These are phyloP conservation scores for Poecilia gillii DNA, from an alignment of 2,797 vertebrate genomes.

Conservation along the genomic window DNA sequence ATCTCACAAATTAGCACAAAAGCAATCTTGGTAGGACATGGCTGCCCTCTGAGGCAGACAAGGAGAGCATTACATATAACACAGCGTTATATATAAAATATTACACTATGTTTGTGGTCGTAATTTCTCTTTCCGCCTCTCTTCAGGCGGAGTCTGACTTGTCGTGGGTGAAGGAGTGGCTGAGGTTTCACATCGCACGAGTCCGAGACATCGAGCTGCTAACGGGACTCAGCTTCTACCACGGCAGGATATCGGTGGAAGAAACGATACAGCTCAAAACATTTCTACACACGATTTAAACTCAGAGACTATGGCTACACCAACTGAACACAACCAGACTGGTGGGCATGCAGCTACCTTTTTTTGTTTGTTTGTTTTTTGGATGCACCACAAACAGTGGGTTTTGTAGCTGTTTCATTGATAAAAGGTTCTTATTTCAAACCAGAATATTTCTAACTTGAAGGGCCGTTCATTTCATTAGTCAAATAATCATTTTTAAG, in stretches of 20 bases:
- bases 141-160: slow-evolving; percentile 73
- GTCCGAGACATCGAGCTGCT: slow-evolving; percentile 92
- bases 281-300: slow-evolving; percentile 81
- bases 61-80: not conserved
- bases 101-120: not conserved
- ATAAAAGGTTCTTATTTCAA: not conserved
- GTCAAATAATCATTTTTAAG: not conserved
- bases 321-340: slow-evolving; percentile 39
- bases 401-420: not conserved
- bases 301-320: not conserved
- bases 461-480: slow-evolving; percentile 32
- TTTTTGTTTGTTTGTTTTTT: not conserved
- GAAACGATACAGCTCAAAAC: slow-evolving; percentile 92
- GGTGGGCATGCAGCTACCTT: slow-evolving; percentile 32
- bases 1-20: not conserved
- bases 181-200: slow-evolving; percentile 84
- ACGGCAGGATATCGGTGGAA: slow-evolving; percentile 79
- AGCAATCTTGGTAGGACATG: not conserved
- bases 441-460: slow-evolving; percentile 14
- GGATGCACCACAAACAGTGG: slow-evolving; percentile 14
- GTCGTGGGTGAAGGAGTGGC: slow-evolving; percentile 86
- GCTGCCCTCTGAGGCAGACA: not conserved
- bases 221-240: slow-evolving; percentile 94
- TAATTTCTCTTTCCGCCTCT: not conserved
- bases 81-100: not conserved